Evolutionary conservation across 2,797 vertebrate genomes (phyloP), one percentile per base, ranked within the genome.

Genomic region (Coendou prehensilis): DNA sequence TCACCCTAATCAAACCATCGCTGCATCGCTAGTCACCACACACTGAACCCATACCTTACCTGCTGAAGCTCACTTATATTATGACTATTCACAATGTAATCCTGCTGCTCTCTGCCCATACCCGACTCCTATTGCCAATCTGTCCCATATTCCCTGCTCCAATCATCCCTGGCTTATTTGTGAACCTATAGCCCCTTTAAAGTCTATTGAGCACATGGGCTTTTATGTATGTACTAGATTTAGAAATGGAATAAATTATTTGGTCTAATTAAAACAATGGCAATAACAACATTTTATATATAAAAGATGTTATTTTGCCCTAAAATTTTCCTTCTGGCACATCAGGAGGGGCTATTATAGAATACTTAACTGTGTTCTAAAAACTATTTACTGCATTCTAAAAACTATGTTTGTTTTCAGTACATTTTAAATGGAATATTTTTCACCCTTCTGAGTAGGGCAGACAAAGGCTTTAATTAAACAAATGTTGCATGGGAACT

Each of bases 381-480:
- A 37, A 18, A n/a, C 33, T 37, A 37, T 41, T 41, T 41, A 41
- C 63, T 73, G 30, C 79, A 92, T 92, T 97, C 64, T 80, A 18
- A 69, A 37, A 18, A n/a, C 33, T 91, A 41, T 96, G 87, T 96
- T 97, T 97, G 91, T 97, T 97, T 97, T 97, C 91, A 91, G 82
- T 85, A 57, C 57, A 78, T 67, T 98, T 97, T 87, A 83, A 93
- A 89, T 83, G 75, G 92, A 92, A 78, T 94, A 93, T 97, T 97
- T 97, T 97, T 97, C 63, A 97, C 93, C 57, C 94, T 88, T 97
- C 81, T 81, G 63, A 94, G 63, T 61, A 93, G 89, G 59, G 81
- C 64, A 93, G 87, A 91, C 94, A 96, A 96, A 95, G 47, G 87
- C 94, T 97, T 98, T 98, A 97, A 97, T 98, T 98, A 97, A 96